Base-by-base conservation (phyloP, 2,888 invertebrate genomes). In the Bhutanitis thaidina region DNA sequence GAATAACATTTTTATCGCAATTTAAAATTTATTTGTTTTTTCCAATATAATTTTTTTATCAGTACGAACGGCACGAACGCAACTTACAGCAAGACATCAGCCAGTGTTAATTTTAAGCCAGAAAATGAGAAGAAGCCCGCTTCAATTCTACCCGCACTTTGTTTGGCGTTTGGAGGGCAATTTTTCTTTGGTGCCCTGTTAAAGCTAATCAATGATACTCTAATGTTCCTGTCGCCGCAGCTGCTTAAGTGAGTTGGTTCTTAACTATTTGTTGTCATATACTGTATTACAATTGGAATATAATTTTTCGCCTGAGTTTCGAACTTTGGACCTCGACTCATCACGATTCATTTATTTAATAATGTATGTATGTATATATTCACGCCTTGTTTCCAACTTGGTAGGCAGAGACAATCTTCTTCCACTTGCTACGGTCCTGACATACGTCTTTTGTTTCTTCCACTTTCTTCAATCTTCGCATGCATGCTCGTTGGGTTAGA, bases 211-310 rank as follows among this genome's bases (percentile, higher is more conserved):
- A 95, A 96, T 68, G 98, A 98, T 81, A 57, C 94, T 12, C 79
- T 98, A 47, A 95, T 95, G 58, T 99, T 99, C 81, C 91, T 95
- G 36, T 97, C 96, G 63, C 99, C 99, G 0, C 94, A 96, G 80
- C 90, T 99, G 65, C 91, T 98, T 54, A 93, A 92, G 97, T 97
- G 88, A 92, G 77, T 69, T 20, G n/a, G 12, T 32, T 32, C 32
- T 44, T 36, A 10, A 1, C 1, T 35, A 14, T 14, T 13, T 35
- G 35, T 20, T 20, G 5, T 20, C 20, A 20, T 5, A 5, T 20
- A 3, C 5, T 5, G 20, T 3, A 20, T 20, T 20, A 20, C 20
- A 20, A 20, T 20, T 20, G 2, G 20, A 20, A 20, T 20, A 20
- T 20, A 3, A 5, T 20, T 20, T n/a, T n/a, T n/a, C n/a, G n/a